Evolutionary conservation across 2,888 invertebrate species (phyloP).

Genomic region (Hypolimnas misippus): DNA sequence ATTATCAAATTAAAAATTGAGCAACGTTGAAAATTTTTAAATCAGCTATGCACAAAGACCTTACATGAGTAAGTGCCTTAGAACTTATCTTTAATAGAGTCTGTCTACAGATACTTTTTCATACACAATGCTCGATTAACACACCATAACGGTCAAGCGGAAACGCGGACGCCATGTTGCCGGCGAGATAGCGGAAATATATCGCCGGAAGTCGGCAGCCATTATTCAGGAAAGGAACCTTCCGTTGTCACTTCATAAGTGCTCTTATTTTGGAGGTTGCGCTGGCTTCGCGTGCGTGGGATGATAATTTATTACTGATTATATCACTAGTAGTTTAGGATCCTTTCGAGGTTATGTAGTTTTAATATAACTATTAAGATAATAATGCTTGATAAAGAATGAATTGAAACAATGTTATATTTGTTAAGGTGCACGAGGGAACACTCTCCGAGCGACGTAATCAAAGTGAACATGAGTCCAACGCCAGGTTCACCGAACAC

Average conservation of each 20-base stretch:
- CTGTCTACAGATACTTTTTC: conserved; percentile 70
- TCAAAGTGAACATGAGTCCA: too few relatives aligned
- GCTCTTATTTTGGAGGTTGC: conserved; percentile 62
- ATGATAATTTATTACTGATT: conserved; percentile 28
- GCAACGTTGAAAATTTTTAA: too few relatives aligned
- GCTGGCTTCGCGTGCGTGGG: conserved; percentile 20
- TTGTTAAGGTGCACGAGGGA: too few relatives aligned
- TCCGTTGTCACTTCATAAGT: conserved; percentile 75
- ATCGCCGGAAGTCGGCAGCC: conserved; percentile 77
- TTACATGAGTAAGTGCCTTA: conserved; percentile 27
- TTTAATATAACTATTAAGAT: neutral
- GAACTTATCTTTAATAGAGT: conserved; percentile 59
- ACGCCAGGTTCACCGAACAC: too few relatives aligned
- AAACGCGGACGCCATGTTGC: conserved; percentile 75
- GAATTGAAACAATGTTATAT: too few relatives aligned
- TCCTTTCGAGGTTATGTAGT: neutral
- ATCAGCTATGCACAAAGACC: too few relatives aligned
- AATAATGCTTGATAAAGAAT: neutral
- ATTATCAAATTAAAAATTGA: too few relatives aligned
- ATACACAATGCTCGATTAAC: conserved; percentile 80
- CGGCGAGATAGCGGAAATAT: conserved; percentile 82
- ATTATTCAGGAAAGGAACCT: conserved; percentile 79
- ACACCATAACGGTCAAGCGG: conserved; percentile 81
- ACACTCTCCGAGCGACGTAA: too few relatives aligned
- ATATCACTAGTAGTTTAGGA: neutral